These are phyloP conservation scores for Pholis gunnellus DNA, from an alignment of 2,113 vertebrate genomes.

Conservation along the genomic window DNA sequence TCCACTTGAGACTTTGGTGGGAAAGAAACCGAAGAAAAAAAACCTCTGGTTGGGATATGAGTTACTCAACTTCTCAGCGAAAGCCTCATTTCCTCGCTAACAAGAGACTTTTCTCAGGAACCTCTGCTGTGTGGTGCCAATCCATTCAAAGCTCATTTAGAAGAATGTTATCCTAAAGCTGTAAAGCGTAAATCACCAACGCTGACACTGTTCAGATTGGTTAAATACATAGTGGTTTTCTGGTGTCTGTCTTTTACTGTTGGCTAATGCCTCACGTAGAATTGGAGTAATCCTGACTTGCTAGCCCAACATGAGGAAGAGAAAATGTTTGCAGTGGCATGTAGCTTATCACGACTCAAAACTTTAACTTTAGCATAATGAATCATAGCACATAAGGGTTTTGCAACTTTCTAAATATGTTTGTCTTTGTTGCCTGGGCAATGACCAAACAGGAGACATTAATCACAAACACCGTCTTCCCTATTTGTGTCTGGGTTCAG, in stretches of 20 bases:
- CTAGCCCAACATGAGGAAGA: neutral
- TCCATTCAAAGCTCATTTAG: slow-evolving; percentile 34
- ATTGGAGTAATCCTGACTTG: neutral
- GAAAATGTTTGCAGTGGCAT: neutral
- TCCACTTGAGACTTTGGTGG: slow-evolving; percentile 64
- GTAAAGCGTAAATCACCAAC: slow-evolving; percentile 3
- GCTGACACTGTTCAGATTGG: neutral
- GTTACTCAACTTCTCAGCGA: slow-evolving; percentile 39
- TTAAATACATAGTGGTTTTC: slow-evolving; percentile 8
- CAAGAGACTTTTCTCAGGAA: slow-evolving; percentile 34
- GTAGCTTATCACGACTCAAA: neutral
- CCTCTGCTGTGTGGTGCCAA: slow-evolving; percentile 3
- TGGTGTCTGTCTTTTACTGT: slow-evolving; percentile 8
- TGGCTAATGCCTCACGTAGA: neutral
- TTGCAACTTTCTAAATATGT: neutral
- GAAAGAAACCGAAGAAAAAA: slow-evolving; percentile 61
- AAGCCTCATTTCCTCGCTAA: slow-evolving; percentile 48
- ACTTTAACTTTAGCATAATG: neutral
- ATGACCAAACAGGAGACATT: neutral
- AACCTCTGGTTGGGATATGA: slow-evolving; percentile 40
- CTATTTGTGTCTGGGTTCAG: slow-evolving; percentile 29
- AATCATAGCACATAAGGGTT: neutral
- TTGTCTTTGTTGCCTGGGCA: slow-evolving; percentile 18
- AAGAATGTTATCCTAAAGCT: slow-evolving; percentile 19
- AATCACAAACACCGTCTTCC: neutral